Percentiles rank a stretch among this genome's conserved stretches.
Evolutionary conservation across 2,797 vertebrate genomes (phyloP).

Genomic region (Coluber constrictor): DNA sequence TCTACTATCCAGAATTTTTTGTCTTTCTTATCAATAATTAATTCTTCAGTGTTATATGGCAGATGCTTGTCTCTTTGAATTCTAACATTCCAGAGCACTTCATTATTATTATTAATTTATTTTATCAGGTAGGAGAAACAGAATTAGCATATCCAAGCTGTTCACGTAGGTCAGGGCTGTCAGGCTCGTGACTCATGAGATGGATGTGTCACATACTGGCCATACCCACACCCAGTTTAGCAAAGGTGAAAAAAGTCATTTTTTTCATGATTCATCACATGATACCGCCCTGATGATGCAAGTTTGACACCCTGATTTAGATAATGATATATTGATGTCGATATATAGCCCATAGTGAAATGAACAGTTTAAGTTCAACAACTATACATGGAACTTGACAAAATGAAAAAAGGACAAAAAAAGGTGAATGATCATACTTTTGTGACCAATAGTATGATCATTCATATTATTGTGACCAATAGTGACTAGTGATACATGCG

Average conservation of each 20-base stretch:
- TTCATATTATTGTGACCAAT: too few relatives aligned
- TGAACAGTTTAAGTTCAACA: not conserved
- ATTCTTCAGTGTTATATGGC: not conserved
- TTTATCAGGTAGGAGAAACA: not conserved
- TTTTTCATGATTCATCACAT: too few relatives aligned
- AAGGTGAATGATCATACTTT: not conserved
- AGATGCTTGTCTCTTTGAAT: not conserved
- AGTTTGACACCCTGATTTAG: not conserved
- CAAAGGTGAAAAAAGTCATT: too few relatives aligned
- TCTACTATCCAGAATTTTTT: not conserved
- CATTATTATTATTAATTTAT: not conserved
- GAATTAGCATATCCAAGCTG: not conserved
- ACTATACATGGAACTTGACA: not conserved
- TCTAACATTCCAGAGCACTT: not conserved
- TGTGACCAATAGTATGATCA: too few relatives aligned
- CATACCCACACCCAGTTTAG: too few relatives aligned
- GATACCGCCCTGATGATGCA: too few relatives aligned
- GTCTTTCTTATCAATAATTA: not conserved
- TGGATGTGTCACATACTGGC: too few relatives aligned
- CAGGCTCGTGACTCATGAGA: fast-evolving
- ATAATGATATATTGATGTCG: not conserved
- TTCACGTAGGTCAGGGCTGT: not conserved
- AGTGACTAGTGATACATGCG: not conserved
- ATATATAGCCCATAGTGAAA: not conserved
- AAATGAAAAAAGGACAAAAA: not conserved